A percentile compares a stretch with the other conserved stretches of the same genome.
Evolutionary conservation across 2,113 vertebrate species (phyloP).

Genomic region (Phalacrocorax pelagicus): DNA sequence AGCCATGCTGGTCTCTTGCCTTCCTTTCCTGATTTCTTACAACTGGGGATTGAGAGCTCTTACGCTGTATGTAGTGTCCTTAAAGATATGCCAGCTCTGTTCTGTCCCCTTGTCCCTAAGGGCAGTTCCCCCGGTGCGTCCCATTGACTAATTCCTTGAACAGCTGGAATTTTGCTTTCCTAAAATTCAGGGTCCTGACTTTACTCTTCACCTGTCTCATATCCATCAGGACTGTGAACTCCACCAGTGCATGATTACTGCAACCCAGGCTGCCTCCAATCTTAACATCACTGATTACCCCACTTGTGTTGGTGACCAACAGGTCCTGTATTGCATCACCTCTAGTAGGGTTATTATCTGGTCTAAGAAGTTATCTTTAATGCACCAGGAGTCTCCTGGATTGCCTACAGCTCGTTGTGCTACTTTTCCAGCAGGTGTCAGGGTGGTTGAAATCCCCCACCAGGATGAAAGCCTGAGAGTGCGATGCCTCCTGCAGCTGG

Average conservation of each 20-base stretch:
- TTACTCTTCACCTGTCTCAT: background rate
- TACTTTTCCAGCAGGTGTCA: background rate
- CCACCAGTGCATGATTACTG: background rate
- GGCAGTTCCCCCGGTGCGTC: background rate
- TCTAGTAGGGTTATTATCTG: background rate
- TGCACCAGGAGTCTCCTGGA: background rate
- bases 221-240: background rate
- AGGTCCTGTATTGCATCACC: background rate
- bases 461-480: background rate
- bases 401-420: too few relatives aligned
- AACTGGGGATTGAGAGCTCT: background rate
- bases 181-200: background rate
- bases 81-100: background rate
- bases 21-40: background rate
- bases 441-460: background rate
- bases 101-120: background rate
- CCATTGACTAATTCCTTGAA: background rate
- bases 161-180: background rate
- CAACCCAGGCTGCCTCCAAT: background rate
- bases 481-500: background rate
- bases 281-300: background rate
- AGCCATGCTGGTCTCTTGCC: background rate
- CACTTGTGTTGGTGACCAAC: background rate
- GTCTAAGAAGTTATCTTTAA: background rate
- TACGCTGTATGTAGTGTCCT: background rate